phyloP scores from a whole-genome alignment of 2,797 vertebrate species.

The Sebastiscus tertius region DNA sequence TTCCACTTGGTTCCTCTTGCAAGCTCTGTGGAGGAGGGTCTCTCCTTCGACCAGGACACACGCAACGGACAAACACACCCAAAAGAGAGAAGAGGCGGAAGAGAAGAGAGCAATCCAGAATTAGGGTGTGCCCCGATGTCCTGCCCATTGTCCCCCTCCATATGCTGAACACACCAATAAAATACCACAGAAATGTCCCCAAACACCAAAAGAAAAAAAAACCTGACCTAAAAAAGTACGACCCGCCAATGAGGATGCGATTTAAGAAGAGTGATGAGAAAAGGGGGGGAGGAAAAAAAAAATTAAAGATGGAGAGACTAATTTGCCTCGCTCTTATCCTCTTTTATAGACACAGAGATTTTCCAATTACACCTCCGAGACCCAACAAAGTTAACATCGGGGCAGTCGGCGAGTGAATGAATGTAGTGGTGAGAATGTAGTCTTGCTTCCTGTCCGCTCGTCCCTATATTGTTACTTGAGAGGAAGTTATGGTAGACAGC shows the following conservation, averaged over 20 bases:
- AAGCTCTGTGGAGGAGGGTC: slow-evolving; percentile 93
- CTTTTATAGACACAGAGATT: slow-evolving; percentile 49
- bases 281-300: slow-evolving; percentile 54
- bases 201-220: slow-evolving; percentile 50
- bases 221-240: slow-evolving; percentile 68
- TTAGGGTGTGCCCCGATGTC: slow-evolving; percentile 78
- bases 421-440: slow-evolving; percentile 41
- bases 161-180: slow-evolving; percentile 62
- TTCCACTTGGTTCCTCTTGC: slow-evolving; percentile 94
- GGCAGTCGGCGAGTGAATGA: slow-evolving; percentile 43
- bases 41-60: slow-evolving; percentile 91
- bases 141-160: slow-evolving; percentile 70
- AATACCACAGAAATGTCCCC: slow-evolving; percentile 63
- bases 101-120: slow-evolving; percentile 73
- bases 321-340: slow-evolving; percentile 49
- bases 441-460: slow-evolving; percentile 63
- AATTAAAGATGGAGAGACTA: slow-evolving; percentile 56
- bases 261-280: slow-evolving; percentile 71
- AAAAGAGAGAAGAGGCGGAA: slow-evolving; percentile 74
- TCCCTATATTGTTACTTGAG: slow-evolving; percentile 73
- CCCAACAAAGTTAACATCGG: slow-evolving; percentile 64
- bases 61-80: slow-evolving; percentile 66
- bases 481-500: slow-evolving; percentile 83
- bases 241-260: slow-evolving; percentile 72
- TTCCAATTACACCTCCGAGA: slow-evolving; percentile 27